Conservation (phyloP, 2,113 vertebrate genomes). For the Marmota flaviventris region DNA sequence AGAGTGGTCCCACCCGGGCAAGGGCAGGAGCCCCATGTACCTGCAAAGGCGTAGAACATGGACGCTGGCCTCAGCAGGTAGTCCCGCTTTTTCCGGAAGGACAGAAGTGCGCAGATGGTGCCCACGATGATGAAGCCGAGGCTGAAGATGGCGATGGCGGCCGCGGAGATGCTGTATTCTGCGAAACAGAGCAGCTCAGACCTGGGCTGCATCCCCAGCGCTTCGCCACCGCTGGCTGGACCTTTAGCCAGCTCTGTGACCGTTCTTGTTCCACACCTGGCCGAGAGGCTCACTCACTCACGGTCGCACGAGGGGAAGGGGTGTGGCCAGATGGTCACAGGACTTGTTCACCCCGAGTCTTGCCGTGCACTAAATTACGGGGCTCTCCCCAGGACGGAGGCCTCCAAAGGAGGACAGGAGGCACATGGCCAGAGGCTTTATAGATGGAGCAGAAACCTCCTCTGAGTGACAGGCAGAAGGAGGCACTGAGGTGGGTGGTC, state of each 20-base stretch:
- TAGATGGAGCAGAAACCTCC: not conserved
- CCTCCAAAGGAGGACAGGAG: not conserved
- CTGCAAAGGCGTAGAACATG: slow-evolving; percentile 97
- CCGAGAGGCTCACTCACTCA: not conserved
- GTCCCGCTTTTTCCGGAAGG: slow-evolving; percentile 92
- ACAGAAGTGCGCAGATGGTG: slow-evolving; percentile 90
- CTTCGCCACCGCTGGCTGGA: fast-evolving
- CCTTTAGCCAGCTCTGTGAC: not conserved
- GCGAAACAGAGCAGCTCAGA: not conserved
- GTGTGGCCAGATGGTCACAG: not conserved
- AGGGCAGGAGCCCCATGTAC: slow-evolving; percentile 76
- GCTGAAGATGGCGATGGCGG: slow-evolving; percentile 97
- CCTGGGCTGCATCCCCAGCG: fast-evolving
- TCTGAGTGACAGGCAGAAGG: not conserved
- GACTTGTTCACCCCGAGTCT: fast-evolving
- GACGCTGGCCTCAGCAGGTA: slow-evolving; percentile 96
- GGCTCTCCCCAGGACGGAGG: not conserved
- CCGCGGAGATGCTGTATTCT: slow-evolving; percentile 99
- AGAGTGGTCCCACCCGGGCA: no score
- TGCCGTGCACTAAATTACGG: no score
- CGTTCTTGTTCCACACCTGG: not conserved
- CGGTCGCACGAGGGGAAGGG: fast-evolving
- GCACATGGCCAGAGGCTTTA: not conserved
- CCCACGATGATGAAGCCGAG: slow-evolving; percentile 94
- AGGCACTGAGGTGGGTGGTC: not conserved